phyloP scores from a whole-genome alignment of 1,140 invertebrate species.

The Tetragonula clypearis region DNA sequence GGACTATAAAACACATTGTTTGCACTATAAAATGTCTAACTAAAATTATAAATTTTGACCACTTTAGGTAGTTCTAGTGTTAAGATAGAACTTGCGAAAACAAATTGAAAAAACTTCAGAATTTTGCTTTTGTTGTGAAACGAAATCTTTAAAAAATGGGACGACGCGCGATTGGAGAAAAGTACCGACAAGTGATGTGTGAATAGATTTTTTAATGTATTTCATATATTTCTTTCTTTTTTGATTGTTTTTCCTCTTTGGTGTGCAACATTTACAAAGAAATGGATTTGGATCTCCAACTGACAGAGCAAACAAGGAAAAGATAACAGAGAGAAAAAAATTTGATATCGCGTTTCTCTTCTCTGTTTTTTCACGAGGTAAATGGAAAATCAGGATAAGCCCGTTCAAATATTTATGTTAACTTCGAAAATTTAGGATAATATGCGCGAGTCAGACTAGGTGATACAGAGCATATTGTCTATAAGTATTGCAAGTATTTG shows the following conservation, averaged over 20 bases:
- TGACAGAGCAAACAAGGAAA: background rate
- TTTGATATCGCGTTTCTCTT: background rate
- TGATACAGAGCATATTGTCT: background rate
- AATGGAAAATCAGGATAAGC: background rate
- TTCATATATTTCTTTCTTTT: background rate
- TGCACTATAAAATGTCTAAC: no score
- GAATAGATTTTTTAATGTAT: background rate
- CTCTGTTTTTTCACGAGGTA: background rate
- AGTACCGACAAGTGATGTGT: background rate
- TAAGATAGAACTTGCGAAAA: no score
- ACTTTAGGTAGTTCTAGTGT: no score
- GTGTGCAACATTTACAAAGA: background rate
- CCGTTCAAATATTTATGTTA: constrained; percentile 7
- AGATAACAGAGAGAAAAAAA: background rate
- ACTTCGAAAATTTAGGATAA: background rate
- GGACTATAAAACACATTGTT: no score
- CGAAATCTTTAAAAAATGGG: background rate
- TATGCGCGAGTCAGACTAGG: background rate
- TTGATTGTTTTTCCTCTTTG: background rate
- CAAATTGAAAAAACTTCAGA: no score
- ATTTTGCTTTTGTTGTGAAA: no score
- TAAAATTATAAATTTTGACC: no score
- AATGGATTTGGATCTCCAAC: background rate
- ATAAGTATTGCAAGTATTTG: no score
- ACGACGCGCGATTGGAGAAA: no score